Base-by-base conservation (phyloP, 2,113 vertebrate species). In the Campylorhamphus procurvoides region DNA sequence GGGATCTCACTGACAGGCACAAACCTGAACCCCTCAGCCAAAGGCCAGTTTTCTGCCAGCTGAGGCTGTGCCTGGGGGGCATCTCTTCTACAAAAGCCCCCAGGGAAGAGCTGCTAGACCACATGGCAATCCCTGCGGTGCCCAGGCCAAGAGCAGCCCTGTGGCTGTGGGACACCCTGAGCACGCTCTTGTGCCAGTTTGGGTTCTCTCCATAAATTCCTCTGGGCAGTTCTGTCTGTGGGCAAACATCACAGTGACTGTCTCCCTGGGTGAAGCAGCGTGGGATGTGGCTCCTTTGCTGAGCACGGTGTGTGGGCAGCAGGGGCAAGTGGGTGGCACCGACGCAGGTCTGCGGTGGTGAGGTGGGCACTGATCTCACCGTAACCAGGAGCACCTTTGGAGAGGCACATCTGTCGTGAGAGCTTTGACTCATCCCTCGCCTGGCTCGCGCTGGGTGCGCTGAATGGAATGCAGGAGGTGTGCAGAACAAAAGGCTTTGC, bases 151-250 rank as follows among this genome's bases (percentile, higher is more conserved):
- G 46, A 82, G 39, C 63, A 66, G 44, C 1, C 1, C 64, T 24
- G 64, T 46, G 42, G 37, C 73, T 35, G 37, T 20, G 67, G 83
- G 29, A 58, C 74, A 67, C 4, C 37, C 80, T 33, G 64, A 94
- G 50, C 44, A 29, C 12, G 35, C 25, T 7, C 39, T 60, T 1
- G 0, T 1, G 4, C 6, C 0, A 1, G 0, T 39, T 13, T 20
- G 22, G 19, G 10, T 2, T 39, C 49, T 53, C 55, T 72, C 33
- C 42, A 35, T 10, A 25, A 84, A 83, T 35, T 71, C 14, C 18
- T 8, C 0, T 1, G 55, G 56, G 27, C 52, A 8, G 27, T 49
- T 73, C 53, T 62, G 87, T 25, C 53, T 66, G 44, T 72, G 90
- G 75, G 53, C 52, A 79, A 72, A 37, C 3, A 0, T 7, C 27